These are phyloP conservation scores for Pomatorhinus ruficollis DNA, from an alignment of 2,113 vertebrate genomes.

Conservation along the genomic window DNA sequence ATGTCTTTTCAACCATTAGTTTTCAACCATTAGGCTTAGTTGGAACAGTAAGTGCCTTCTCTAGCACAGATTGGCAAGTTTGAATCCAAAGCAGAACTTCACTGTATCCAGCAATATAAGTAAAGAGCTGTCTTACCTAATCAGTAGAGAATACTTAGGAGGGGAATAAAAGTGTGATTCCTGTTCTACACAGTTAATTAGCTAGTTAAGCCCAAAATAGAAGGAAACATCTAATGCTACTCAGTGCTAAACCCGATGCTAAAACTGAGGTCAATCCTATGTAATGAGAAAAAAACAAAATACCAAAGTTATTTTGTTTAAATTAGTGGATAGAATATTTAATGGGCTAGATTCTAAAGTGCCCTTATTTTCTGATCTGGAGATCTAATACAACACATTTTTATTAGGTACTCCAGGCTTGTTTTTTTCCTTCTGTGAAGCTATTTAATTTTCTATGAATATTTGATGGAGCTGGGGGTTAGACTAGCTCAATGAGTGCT, in stretches of 20 bases:
- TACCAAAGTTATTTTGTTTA: neutral
- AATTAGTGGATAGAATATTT: neutral
- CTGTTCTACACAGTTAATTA: neutral
- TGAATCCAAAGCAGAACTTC: neutral
- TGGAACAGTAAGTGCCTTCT: neutral
- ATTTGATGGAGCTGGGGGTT: neutral
- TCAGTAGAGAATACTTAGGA: neutral
- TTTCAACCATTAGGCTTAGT: neutral
- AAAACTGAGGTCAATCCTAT: neutral
- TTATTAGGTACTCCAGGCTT: neutral
- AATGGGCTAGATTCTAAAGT: neutral
- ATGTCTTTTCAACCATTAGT: neutral
- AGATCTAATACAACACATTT: neutral
- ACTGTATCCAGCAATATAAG: neutral
- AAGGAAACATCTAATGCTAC: neutral
- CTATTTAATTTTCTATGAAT: neutral
- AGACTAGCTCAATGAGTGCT: neutral
- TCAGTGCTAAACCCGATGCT: neutral
- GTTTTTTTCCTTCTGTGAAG: neutral
- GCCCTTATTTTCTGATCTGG: neutral
- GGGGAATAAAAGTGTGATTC: neutral
- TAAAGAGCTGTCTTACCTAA: neutral
- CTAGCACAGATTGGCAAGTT: neutral
- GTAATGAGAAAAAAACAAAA: neutral
- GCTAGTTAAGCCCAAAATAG: neutral